A percentile compares a stretch with the other conserved stretches of the same genome.
Conservation (phyloP, 2,113 vertebrate genomes). For the Odontophorus gujanensis region DNA sequence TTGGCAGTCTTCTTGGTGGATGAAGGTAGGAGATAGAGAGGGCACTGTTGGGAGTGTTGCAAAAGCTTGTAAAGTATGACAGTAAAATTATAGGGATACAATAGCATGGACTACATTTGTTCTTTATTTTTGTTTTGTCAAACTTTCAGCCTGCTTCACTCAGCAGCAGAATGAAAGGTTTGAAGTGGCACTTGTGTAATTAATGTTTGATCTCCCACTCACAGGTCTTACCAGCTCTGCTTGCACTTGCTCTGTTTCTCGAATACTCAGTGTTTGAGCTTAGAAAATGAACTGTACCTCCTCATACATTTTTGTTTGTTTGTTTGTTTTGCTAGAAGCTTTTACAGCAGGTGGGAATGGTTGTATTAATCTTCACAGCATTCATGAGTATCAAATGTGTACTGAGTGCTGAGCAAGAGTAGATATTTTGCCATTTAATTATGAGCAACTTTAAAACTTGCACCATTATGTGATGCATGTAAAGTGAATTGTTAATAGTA, state of each 20-base stretch:
- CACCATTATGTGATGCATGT: background rate
- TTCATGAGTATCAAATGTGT: background rate
- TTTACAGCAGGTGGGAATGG: background rate
- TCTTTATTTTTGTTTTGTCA: background rate
- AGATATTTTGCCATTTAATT: constrained; percentile 23
- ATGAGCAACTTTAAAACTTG: constrained; percentile 10
- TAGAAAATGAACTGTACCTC: background rate
- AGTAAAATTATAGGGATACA: background rate
- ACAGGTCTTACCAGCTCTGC: background rate
- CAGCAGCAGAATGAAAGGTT: background rate
- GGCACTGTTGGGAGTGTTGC: background rate
- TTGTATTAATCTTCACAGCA: background rate
- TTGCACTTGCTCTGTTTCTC: background rate
- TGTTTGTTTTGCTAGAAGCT: background rate
- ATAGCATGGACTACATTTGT: background rate
- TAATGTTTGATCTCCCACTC: background rate
- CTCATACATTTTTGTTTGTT: background rate
- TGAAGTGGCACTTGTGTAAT: background rate
- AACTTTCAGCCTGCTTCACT: background rate
- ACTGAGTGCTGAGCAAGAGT: background rate
- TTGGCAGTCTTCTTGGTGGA: background rate
- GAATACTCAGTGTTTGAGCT: background rate
- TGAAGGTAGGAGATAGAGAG: background rate
- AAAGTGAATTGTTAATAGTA: constrained; percentile 20
- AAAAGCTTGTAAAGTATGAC: background rate